These are phyloP conservation scores for Regulus satrapa DNA, from an alignment of 2,113 vertebrate genomes.

Conservation along the genomic window DNA sequence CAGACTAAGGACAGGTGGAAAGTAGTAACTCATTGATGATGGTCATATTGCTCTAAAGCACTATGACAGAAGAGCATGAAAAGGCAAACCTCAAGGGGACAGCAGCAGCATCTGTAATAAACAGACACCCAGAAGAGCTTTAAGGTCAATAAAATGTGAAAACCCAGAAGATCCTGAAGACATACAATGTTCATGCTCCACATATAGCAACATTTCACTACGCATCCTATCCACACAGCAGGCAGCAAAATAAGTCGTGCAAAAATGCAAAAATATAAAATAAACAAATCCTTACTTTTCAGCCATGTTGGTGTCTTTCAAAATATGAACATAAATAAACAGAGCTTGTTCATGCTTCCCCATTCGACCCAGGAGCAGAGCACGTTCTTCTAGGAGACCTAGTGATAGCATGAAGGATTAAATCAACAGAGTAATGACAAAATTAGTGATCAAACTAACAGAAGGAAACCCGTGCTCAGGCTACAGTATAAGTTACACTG, in stretches of 20 bases:
- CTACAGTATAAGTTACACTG: neutral
- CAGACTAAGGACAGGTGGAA: neutral
- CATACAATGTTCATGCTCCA: neutral
- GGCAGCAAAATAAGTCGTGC: neutral
- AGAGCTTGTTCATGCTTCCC: slow-evolving; percentile 97
- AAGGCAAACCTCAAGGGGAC: neutral
- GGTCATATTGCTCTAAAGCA: neutral
- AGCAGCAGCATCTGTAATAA: neutral
- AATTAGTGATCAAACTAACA: neutral
- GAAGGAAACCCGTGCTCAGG: neutral
- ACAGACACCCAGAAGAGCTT: neutral
- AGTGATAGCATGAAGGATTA: neutral
- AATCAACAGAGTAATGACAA: neutral
- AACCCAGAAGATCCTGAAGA: neutral
- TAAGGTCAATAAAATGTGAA: neutral
- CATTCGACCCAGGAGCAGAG: slow-evolving; percentile 93
- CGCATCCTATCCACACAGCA: neutral
- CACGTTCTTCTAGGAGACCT: slow-evolving; percentile 95
- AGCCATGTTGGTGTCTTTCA: slow-evolving; percentile 90
- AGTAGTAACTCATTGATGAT: neutral
- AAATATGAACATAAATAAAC: slow-evolving; percentile 95
- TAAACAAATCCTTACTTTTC: slow-evolving; percentile 80
- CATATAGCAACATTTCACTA: neutral
- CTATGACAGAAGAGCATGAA: neutral
- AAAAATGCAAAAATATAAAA: neutral